These are phyloP conservation scores for Tauraco erythrolophus DNA, from an alignment of 2,113 vertebrate genomes.

Conservation along the genomic window DNA sequence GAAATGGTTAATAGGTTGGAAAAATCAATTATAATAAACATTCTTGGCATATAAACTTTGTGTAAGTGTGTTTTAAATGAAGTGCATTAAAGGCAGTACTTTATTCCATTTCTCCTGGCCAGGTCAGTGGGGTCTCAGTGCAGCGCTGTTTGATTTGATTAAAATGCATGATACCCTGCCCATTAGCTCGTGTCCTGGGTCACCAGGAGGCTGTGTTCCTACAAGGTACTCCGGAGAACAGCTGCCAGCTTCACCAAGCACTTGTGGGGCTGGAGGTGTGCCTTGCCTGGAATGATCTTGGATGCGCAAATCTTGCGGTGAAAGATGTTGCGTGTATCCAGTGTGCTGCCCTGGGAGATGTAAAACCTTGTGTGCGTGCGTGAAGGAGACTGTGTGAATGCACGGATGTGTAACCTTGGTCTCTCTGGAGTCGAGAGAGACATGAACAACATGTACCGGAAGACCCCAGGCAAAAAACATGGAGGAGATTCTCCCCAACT, in stretches of 20 bases:
- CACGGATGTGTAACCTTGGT: neutral
- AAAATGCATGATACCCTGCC: constrained; percentile 31
- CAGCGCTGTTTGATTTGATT: constrained; percentile 55
- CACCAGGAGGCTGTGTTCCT: neutral
- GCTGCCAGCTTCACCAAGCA: neutral
- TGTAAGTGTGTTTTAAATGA: constrained; percentile 56
- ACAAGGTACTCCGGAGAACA: neutral
- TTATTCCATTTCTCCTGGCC: constrained; percentile 6
- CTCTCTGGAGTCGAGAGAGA: neutral
- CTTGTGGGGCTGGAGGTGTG: neutral
- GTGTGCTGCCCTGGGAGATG: neutral
- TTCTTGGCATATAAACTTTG: constrained; percentile 49
- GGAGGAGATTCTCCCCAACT: neutral
- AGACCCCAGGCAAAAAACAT: accelerated
- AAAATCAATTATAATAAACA: constrained; percentile 76
- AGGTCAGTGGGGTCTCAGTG: constrained; percentile 51
- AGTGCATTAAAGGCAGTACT: constrained; percentile 60
- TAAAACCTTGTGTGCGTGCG: neutral
- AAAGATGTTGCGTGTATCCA: accelerated
- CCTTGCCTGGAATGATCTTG: neutral
- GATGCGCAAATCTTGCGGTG: neutral
- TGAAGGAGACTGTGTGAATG: accelerated
- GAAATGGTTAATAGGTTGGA: constrained; percentile 45
- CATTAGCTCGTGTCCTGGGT: constrained; percentile 6
- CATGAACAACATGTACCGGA: accelerated